These are phyloP conservation scores for Hafferia zeledoni DNA, from an alignment of 2,797 vertebrate species.

Conservation along the genomic window DNA sequence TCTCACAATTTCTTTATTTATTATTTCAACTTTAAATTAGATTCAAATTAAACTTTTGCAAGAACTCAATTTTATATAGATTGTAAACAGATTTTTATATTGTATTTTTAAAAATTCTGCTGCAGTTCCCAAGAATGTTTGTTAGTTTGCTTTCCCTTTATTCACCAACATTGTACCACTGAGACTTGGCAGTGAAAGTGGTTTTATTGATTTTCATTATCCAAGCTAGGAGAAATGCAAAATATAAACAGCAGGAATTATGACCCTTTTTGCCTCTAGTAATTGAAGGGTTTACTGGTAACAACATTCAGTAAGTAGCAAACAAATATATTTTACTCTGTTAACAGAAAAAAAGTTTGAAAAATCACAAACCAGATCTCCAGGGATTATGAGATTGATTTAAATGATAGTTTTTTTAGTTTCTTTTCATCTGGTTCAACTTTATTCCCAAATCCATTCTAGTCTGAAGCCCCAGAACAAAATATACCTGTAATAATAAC, in stretches of 20 bases:
- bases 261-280: conserved; percentile 58
- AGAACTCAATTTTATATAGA: background rate
- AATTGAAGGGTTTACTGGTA: conserved; percentile 50
- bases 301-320: conserved; percentile 35
- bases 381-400: background rate
- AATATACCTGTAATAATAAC: background rate
- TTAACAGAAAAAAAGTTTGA: conserved; percentile 22
- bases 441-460: background rate
- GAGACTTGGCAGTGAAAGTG: conserved; percentile 59
- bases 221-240: conserved; percentile 50
- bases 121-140: conserved; percentile 5
- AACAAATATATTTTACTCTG: conserved; percentile 33
- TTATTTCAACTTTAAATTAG: conserved; percentile 29
- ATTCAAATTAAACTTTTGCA: conserved; percentile 16
- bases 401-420: background rate
- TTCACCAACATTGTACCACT: conserved; percentile 30
- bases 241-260: conserved; percentile 64
- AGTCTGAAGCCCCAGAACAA: background rate
- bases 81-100: background rate
- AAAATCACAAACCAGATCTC: conserved; percentile 29
- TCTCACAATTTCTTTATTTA: background rate
- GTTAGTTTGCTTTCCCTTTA: conserved; percentile 42
- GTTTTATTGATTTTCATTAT: conserved; percentile 70
- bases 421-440: conserved; percentile 2
- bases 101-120: background rate